Conservation (phyloP, 1,140 invertebrate genomes). For the Pachypeltis micranthus region DNA sequence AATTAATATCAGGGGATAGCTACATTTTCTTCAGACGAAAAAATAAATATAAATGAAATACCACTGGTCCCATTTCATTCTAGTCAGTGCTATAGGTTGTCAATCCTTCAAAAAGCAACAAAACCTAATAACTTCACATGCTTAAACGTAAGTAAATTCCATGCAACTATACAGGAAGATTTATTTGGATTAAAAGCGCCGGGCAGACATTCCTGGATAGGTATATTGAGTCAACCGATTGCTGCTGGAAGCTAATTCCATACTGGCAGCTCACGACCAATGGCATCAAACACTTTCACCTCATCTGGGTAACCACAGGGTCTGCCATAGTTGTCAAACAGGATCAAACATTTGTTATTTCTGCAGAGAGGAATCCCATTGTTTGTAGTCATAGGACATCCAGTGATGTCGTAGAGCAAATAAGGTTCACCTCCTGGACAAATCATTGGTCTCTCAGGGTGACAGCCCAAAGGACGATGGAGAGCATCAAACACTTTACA, state of each 20-base stretch:
- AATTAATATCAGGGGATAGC: too few relatives aligned
- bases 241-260: too few relatives aligned
- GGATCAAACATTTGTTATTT: not conserved
- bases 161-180: too few relatives aligned
- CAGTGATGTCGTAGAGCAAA: not conserved
- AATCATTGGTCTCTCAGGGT: not conserved
- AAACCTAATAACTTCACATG: too few relatives aligned
- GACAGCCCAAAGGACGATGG: not conserved
- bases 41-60: too few relatives aligned
- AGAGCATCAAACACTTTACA: not conserved
- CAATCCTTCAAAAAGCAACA: too few relatives aligned
- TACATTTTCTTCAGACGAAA: too few relatives aligned
- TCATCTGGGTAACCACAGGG: not conserved
- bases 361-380: not conserved
- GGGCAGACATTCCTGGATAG: too few relatives aligned
- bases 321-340: conserved; percentile 1
- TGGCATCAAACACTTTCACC: not conserved
- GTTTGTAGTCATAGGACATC: not conserved
- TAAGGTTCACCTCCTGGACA: not conserved
- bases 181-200: not conserved
- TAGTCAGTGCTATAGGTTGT: too few relatives aligned
- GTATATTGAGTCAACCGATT: too few relatives aligned
- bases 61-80: too few relatives aligned
- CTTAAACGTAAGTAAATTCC: too few relatives aligned
- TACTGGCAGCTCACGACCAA: not conserved